Base-by-base conservation (phyloP, 2,797 vertebrate species). In the Melanotaenia trifasciata region DNA sequence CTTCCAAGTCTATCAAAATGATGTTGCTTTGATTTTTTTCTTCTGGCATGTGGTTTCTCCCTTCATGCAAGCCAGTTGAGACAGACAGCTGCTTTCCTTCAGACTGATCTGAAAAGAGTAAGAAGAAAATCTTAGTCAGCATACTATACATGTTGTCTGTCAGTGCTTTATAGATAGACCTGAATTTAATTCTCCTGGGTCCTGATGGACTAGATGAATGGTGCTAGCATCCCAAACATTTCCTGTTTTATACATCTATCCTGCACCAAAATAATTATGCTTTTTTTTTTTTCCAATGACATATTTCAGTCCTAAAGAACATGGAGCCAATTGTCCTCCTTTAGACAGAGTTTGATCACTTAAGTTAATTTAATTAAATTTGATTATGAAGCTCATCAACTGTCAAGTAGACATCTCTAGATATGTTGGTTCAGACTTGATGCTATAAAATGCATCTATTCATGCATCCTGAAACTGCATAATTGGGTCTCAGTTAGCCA, bases 191-290 rank as follows among this genome's bases (percentile, higher is more conserved):
- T n/a, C 16, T 75, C 43, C 14, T 43, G 24, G 51, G 54, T 12
- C 33, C 43, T 43, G 53, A 68, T 50, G 40, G 58, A n/a, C 22
- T 59, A 54, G 43, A 24, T 58, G 22, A 16, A 40, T 63, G 24
- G 43, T 50, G 38, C 59, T 16, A 24, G 26, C 32, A 60, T 63
- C 59, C 26, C 28, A 24, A 64, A 33, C 7, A 26, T 40, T n/a
- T 59, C 7, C 16, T 53, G 33, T 24, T 51, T 67, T 36, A 16
- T 47, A 11, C 9, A 36, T 33, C 32, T 61, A 11, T 61, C 11
- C 47, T 67, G 26, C 16, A 43, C 13, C 18, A 32, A 61, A 22
- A 67, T 56, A 53, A 47, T 20, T 16, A 38, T 38, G 35, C 10
- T 36, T 10, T 53, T 51, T 11, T 53, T 50, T 12, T 53, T 51